Percentiles rank a stretch among this genome's conserved stretches.
phyloP scores from a whole-genome alignment of 2,888 invertebrate species.

The Agonopterix arenella region DNA sequence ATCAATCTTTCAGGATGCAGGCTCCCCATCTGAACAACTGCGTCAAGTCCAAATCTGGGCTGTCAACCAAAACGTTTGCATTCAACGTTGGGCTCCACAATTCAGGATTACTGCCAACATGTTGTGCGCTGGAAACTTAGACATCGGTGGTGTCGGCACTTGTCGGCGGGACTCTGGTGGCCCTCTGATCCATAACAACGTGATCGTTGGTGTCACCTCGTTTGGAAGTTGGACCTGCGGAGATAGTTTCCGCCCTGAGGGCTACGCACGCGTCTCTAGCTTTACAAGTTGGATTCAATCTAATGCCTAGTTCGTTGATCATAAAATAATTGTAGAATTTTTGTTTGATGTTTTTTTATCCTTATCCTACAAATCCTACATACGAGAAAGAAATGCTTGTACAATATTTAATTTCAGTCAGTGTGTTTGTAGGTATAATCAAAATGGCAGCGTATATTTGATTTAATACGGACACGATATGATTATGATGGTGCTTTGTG shows the following conservation, averaged over 20 bases:
- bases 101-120: conserved; percentile 25
- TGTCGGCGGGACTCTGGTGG: conserved; percentile 46
- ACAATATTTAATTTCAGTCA: no score
- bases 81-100: conserved; percentile 19
- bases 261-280: not conserved
- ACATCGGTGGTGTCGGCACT: conserved; percentile 35
- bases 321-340: no score
- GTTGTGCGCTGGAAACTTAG: conserved; percentile 35
- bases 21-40: not conserved
- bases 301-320: not conserved
- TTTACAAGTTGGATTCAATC: not conserved
- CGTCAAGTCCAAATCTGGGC: not conserved
- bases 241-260: not conserved
- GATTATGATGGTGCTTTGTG: no score
- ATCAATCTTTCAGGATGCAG: not conserved
- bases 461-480: no score
- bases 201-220: conserved; percentile 37
- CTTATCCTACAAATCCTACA: no score
- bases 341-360: no score
- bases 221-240: conserved; percentile 26
- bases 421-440: no score
- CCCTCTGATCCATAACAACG: conserved; percentile 34
- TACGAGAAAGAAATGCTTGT: no score
- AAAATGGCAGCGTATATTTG: no score
- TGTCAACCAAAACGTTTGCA: not conserved